Conservation (phyloP, 2,113 vertebrate species). For the Natator depressus region DNA sequence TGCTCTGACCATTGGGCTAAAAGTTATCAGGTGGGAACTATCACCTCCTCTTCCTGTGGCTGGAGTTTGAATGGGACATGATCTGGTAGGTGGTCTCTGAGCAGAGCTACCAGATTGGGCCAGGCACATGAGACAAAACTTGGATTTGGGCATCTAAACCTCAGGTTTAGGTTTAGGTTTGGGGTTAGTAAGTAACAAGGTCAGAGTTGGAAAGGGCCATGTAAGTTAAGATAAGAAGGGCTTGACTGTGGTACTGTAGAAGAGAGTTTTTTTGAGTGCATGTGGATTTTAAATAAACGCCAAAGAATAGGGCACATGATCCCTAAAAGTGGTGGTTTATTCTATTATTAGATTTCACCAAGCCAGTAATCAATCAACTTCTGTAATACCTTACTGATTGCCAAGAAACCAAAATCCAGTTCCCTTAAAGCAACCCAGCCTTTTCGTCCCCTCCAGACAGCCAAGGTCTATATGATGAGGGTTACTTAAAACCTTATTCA, state of each 20-base stretch:
- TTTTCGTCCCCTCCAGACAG: too few relatives aligned
- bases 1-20: neutral
- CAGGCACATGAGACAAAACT: neutral
- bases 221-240: neutral
- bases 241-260: neutral
- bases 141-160: neutral
- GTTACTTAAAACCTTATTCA: too few relatives aligned
- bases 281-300: neutral
- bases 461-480: too few relatives aligned
- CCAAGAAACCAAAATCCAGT: too few relatives aligned
- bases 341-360: too few relatives aligned
- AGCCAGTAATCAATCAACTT: too few relatives aligned
- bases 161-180: neutral
- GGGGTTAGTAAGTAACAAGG: neutral
- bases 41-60: neutral
- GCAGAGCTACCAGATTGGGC: neutral
- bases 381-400: too few relatives aligned
- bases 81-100: neutral
- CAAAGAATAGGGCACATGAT: too few relatives aligned
- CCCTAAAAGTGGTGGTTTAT: too few relatives aligned
- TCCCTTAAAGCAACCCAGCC: too few relatives aligned
- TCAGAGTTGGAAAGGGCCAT: neutral
- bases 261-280: neutral
- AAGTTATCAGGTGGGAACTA: neutral
- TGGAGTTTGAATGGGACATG: neutral